Evolutionary conservation across 2,888 invertebrate species (phyloP).

Genomic region (Aleiodes alternator): DNA sequence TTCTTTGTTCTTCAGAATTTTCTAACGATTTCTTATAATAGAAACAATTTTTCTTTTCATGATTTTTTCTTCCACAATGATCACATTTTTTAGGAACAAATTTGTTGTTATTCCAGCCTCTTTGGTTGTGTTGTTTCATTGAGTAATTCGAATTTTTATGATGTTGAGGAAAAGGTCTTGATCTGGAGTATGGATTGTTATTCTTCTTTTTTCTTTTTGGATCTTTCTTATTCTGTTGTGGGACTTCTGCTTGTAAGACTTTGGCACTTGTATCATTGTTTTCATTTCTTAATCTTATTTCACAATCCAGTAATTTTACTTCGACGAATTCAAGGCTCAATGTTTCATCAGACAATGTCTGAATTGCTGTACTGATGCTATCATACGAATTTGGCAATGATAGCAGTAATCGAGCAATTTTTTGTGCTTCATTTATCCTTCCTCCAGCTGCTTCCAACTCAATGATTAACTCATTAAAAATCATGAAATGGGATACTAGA

Average conservation of each 20-base stretch:
- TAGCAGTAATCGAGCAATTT: too few species aligned
- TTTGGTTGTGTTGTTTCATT: not conserved
- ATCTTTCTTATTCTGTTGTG: not conserved
- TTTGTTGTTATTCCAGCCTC: not conserved
- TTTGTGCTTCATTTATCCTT: too few species aligned
- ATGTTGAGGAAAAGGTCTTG: not conserved
- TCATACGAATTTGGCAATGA: too few species aligned
- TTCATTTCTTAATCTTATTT: not conserved
- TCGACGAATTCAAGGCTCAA: not conserved
- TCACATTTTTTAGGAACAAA: not conserved
- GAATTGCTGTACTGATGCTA: too few species aligned
- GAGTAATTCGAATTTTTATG: not conserved
- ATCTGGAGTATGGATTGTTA: not conserved
- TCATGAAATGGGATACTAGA: not conserved
- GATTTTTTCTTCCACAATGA: slow-evolving; percentile 3
- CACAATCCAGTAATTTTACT: not conserved
- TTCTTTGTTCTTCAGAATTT: not conserved
- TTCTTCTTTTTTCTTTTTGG: not conserved
- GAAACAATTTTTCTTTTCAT: not conserved
- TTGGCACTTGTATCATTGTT: slow-evolving; percentile 5
- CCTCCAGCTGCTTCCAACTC: too few species aligned
- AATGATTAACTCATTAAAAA: too few species aligned
- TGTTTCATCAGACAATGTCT: not conserved
- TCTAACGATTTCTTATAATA: not conserved
- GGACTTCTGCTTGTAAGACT: slow-evolving; percentile 4